These are phyloP conservation scores for Cydia amplana DNA, from an alignment of 1,140 invertebrate species.

Conservation along the genomic window DNA sequence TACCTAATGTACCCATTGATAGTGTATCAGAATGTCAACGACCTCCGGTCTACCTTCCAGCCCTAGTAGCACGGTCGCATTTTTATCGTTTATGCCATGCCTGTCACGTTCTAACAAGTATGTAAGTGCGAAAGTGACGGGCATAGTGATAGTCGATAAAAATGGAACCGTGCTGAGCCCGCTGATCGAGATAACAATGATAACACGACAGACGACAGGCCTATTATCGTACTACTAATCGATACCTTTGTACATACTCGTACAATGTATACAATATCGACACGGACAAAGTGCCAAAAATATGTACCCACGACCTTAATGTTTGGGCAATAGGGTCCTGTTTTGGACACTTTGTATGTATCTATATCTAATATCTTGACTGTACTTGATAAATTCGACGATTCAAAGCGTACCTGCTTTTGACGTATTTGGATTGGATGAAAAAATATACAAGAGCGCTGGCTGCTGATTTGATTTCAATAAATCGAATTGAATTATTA, in stretches of 20 bases:
- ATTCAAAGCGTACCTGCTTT: not conserved
- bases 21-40: not conserved
- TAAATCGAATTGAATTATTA: constrained; percentile 2
- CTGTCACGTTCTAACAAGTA: no score
- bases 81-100: no score
- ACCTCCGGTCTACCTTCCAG: not conserved
- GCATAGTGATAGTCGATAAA: no score
- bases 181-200: not conserved
- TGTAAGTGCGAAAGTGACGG: no score
- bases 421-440: not conserved
- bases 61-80: no score
- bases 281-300: no score
- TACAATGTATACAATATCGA: no score
- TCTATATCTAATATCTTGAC: no score
- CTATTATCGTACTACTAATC: not conserved
- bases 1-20: not conserved
- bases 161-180: no score
- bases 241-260: not conserved
- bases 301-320: not conserved
- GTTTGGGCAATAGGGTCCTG: no score
- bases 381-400: not conserved
- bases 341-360: no score
- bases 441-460: not conserved
- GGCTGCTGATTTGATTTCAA: constrained; percentile 6
- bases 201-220: not conserved